These are phyloP conservation scores for Thermophis baileyi DNA, from an alignment of 2,113 vertebrate species.

Conservation along the genomic window DNA sequence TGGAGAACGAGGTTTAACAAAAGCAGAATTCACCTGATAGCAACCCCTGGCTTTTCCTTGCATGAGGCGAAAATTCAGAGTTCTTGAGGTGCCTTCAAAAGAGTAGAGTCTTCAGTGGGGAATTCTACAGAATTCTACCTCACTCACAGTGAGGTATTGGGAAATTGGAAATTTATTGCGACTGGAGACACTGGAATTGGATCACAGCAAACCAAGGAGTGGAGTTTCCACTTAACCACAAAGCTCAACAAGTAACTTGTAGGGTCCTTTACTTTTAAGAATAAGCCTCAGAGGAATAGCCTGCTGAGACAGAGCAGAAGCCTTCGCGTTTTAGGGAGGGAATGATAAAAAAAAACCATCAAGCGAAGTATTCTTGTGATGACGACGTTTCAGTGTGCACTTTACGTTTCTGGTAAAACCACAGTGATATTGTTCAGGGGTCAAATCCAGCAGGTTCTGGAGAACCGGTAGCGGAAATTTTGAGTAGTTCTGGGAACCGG, in stretches of 20 bases:
- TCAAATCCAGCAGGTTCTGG: too few species aligned
- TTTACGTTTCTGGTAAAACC: not conserved
- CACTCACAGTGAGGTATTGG: not conserved
- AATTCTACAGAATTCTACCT: not conserved
- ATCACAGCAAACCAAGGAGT: not conserved
- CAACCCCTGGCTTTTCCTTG: not conserved
- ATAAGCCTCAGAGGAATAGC: not conserved
- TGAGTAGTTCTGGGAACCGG: too few species aligned
- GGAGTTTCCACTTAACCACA: not conserved
- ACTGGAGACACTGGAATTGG: not conserved
- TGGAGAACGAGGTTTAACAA: not conserved
- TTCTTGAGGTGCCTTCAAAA: not conserved
- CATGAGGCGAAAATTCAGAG: not conserved
- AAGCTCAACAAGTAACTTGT: not conserved
- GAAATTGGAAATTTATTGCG: not conserved
- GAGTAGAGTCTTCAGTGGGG: not conserved
- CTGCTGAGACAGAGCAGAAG: not conserved
- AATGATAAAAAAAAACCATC: not conserved
- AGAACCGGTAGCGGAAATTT: too few species aligned
- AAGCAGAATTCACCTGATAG: not conserved
- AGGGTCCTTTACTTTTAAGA: not conserved
- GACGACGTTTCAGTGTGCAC: too few species aligned
- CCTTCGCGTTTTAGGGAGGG: not conserved
- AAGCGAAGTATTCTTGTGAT: too few species aligned
- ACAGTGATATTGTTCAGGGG: too few species aligned